phyloP scores from a whole-genome alignment of 2,113 vertebrate species.

The Danionella cerebrum region DNA sequence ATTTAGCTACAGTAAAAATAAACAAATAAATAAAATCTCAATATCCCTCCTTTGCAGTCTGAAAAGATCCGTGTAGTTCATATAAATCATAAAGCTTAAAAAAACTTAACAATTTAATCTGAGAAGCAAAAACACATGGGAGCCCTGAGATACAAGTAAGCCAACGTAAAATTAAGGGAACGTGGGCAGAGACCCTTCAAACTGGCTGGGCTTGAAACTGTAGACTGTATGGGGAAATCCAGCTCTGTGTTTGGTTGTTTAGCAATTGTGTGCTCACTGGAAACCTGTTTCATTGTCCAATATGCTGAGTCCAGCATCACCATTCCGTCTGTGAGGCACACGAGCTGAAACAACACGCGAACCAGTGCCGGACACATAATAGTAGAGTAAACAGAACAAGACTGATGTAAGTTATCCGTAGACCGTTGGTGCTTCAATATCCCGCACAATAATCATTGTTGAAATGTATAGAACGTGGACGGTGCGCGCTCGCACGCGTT shows the following conservation, averaged over 20 bases:
- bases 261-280: background rate
- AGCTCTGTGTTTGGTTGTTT: background rate
- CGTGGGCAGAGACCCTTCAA: background rate
- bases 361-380: background rate
- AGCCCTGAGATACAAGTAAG: background rate
- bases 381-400: background rate
- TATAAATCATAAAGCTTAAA: too few relatives aligned
- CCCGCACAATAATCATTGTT: background rate
- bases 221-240: background rate
- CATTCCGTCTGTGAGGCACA: background rate
- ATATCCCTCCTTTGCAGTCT: background rate
- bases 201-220: background rate
- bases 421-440: background rate
- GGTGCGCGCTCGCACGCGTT: background rate
- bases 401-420: too few relatives aligned
- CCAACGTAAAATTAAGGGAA: constrained; percentile 10
- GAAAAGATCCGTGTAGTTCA: too few relatives aligned
- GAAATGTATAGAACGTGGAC: background rate
- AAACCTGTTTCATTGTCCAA: constrained; percentile 31
- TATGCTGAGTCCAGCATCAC: constrained; percentile 23
- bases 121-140: background rate
- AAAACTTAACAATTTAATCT: background rate
- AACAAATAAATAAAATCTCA: background rate
- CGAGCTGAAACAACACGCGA: background rate
- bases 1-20: too few relatives aligned